Conservation (phyloP, 2,888 invertebrate genomes). For the Meloe dianella region DNA sequence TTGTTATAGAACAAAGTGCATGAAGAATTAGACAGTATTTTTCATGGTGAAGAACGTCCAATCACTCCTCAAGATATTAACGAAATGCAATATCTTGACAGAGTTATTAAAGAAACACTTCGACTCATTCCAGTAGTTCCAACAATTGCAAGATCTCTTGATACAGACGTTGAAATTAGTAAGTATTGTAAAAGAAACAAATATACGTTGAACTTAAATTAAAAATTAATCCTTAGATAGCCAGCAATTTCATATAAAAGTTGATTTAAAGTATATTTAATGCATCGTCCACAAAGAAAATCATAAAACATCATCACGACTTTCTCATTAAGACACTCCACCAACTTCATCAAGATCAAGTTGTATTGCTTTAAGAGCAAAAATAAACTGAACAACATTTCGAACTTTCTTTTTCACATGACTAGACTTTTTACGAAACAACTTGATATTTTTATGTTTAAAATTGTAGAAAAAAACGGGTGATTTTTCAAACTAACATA, state of each 20-base stretch:
- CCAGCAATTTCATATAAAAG: not conserved
- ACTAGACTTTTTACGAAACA: no score
- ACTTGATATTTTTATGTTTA: not conserved
- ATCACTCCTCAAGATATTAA: constrained; percentile 50
- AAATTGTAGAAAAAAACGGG: not conserved
- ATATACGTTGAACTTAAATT: not conserved
- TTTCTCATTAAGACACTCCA: not conserved
- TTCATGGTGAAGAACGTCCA: constrained; percentile 46
- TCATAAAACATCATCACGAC: not conserved
- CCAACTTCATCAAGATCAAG: no score
- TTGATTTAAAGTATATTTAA: not conserved
- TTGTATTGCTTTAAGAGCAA: no score
- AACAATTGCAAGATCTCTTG: constrained; percentile 45
- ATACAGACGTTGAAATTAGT: constrained; percentile 50
- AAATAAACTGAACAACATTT: no score
- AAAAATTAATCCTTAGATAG: not conserved
- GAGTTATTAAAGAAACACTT: constrained; percentile 53
- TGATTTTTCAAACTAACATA: not conserved
- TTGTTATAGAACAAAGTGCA: constrained; percentile 46
- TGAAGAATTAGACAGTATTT: constrained; percentile 52
- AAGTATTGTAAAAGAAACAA: constrained; percentile 16
- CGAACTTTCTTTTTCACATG: no score
- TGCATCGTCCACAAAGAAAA: not conserved
- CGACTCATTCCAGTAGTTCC: constrained; percentile 53
- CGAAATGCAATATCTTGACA: constrained; percentile 55